phyloP scores from a whole-genome alignment of 2,113 vertebrate genomes.

The Peucedramus taeniatus region DNA sequence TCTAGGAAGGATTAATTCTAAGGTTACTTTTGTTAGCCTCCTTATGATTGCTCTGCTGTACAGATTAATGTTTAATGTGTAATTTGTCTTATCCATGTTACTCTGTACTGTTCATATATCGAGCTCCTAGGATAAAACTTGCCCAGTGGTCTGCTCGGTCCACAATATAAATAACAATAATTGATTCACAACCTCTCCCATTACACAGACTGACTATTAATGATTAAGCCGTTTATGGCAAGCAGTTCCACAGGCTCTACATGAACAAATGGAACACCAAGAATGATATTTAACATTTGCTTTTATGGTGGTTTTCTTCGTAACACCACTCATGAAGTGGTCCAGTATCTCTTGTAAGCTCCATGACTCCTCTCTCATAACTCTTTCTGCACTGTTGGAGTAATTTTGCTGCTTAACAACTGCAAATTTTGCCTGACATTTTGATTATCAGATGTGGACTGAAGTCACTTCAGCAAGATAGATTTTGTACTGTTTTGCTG shows the following conservation, averaged over 20 bases:
- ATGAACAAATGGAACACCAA: background rate
- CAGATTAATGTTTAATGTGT: slow-evolving; percentile 15
- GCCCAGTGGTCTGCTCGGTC: background rate
- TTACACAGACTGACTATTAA: background rate
- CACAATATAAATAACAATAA: background rate
- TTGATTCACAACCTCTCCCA: background rate
- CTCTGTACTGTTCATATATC: background rate
- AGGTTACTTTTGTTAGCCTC: background rate
- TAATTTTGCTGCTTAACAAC: background rate
- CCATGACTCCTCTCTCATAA: background rate
- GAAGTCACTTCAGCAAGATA: background rate
- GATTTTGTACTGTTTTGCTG: background rate
- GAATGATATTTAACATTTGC: background rate
- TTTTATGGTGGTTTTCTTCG: background rate
- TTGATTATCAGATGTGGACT: background rate
- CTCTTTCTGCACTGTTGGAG: background rate
- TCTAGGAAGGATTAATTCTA: background rate
- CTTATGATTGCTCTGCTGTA: background rate
- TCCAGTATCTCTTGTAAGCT: background rate
- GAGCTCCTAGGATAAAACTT: slow-evolving; percentile 2
- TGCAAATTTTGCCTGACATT: background rate
- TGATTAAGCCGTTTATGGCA: slow-evolving; percentile 22
- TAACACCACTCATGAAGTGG: background rate
- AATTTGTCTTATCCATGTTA: slow-evolving; percentile 25
- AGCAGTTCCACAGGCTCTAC: background rate